Evolutionary conservation across 2,888 invertebrate species (phyloP).

Genomic region (Mechanitis mazaeus): DNA sequence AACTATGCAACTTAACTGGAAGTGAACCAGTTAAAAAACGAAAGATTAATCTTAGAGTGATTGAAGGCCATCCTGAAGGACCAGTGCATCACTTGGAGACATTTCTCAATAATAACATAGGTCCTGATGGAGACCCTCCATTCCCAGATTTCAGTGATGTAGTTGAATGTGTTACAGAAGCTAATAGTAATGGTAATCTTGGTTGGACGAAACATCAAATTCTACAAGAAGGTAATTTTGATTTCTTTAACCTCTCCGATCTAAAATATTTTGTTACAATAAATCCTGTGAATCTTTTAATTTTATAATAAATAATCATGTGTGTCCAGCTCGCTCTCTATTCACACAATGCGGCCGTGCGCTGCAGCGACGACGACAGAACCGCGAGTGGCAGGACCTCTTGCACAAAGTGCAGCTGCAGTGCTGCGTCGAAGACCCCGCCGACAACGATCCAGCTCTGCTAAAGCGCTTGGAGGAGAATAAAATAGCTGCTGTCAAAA

Average conservation of each 20-base stretch:
- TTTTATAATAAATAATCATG: too few relatives aligned
- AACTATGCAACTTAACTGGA: conserved; percentile 44
- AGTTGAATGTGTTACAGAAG: conserved; percentile 43
- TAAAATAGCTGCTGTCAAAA: conserved; percentile 40
- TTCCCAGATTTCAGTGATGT: conserved; percentile 74
- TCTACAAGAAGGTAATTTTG: conserved; percentile 45
- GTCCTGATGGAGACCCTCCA: conserved; percentile 41
- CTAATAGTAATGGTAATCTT: conserved; percentile 40
- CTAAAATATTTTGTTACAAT: too few relatives aligned
- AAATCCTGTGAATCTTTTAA: too few relatives aligned
- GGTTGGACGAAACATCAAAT: conserved; percentile 40
- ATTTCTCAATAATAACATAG: conserved; percentile 48
- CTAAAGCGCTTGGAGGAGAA: conserved; percentile 72
- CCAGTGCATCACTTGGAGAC: conserved; percentile 50
- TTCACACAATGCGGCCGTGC: conserved; percentile 55
- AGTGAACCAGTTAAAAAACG: conserved; percentile 38
- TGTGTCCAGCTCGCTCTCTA: conserved; percentile 42
- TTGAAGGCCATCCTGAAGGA: conserved; percentile 43
- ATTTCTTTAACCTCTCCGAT: too few relatives aligned
- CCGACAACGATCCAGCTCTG: conserved; percentile 70
- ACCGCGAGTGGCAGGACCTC: conserved; percentile 59
- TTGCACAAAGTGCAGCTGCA: conserved; percentile 43
- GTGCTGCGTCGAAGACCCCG: conserved; percentile 68
- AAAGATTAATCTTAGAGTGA: conserved; percentile 41
- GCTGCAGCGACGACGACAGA: conserved; percentile 50